These are phyloP conservation scores for Cirrhinus molitorella DNA, from an alignment of 2,797 vertebrate species.

Conservation along the genomic window DNA sequence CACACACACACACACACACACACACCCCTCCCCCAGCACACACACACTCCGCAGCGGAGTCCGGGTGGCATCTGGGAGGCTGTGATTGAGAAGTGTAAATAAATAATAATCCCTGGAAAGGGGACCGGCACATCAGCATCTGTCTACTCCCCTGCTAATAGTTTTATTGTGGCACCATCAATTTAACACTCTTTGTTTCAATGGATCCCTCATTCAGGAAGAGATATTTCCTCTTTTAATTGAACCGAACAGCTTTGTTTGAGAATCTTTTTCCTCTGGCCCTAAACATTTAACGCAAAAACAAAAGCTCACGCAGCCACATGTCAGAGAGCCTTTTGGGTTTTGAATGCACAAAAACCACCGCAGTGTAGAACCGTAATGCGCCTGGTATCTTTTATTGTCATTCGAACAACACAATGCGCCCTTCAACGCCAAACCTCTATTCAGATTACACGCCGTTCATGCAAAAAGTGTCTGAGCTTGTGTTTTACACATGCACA, in stretches of 20 bases:
- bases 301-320: conserved; percentile 52
- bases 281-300: conserved; percentile 42
- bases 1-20: conserved; percentile 45
- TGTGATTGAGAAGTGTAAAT: conserved; percentile 89
- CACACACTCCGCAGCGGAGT: conserved; percentile 79
- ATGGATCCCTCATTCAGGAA: conserved; percentile 73
- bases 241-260: conserved; percentile 80
- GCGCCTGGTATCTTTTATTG: conserved; percentile 37
- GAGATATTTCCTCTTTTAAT: conserved; percentile 82
- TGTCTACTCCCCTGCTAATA: conserved; percentile 87
- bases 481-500: conserved; percentile 9
- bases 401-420: conserved; percentile 40
- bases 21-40: conserved; percentile 66
- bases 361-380: conserved; percentile 22
- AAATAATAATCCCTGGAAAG: conserved; percentile 90
- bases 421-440: background rate
- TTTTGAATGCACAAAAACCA: conserved; percentile 46
- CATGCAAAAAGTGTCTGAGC: conserved; percentile 11
- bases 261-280: conserved; percentile 75
- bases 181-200: conserved; percentile 87
- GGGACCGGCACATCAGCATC: conserved; percentile 86
- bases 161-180: conserved; percentile 86
- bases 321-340: conserved; percentile 59
- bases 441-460: conserved; percentile 16
- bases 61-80: conserved; percentile 84